Evolutionary conservation across 2,797 vertebrate species (phyloP), one percentile per base, ranked within the genome.

Genomic region (Mus spretus): DNA sequence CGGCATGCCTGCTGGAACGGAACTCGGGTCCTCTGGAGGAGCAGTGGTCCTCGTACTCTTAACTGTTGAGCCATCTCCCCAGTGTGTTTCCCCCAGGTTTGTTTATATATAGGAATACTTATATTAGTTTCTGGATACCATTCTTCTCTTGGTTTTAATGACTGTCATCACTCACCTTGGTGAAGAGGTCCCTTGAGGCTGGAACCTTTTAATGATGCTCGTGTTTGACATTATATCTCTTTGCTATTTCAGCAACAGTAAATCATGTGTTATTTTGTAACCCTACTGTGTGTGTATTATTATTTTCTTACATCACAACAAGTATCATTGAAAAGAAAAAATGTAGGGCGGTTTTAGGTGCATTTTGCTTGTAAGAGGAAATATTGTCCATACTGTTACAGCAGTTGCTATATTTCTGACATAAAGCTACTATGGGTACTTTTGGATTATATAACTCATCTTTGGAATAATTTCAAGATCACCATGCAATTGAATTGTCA

Each of bases 251-350:
- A 83, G 37, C 83, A 95, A 47, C 13, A 57, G 15, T 81, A 50
- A 93, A 83, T 96, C 70, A 63, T 82, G 6, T 91, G 47, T 89
- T 88, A 90, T 89, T 88, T 95, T 95, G 65, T 95, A 75, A 94
- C 24, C 34, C 13, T 57, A 6, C 19, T 95, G 22, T 82, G 11
- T 67, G 55, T 85, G 1, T 92, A 75, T 79, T 83, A n/a, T 67
- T 78, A 59, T 34, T 93, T 93, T 91, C 57, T 65, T 89, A 70
- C 24, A 75, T 82, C 28, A 92, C 82, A 92, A n/a, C 31, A 74
- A 89, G 17, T 95, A 14, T 93, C 72, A 87, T 95, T 78, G 44
- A 91, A 92, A 90, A 93, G 24, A 95, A 53, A 15, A 90, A 82
- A 88, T 57, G 47, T 6, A 20, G 19, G 6, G 0, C 37, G 31